Percentiles rank a stretch among this genome's conserved stretches.
Evolutionary conservation across 2,113 vertebrate species (phyloP).

Genomic region (Pelecanus crispus): DNA sequence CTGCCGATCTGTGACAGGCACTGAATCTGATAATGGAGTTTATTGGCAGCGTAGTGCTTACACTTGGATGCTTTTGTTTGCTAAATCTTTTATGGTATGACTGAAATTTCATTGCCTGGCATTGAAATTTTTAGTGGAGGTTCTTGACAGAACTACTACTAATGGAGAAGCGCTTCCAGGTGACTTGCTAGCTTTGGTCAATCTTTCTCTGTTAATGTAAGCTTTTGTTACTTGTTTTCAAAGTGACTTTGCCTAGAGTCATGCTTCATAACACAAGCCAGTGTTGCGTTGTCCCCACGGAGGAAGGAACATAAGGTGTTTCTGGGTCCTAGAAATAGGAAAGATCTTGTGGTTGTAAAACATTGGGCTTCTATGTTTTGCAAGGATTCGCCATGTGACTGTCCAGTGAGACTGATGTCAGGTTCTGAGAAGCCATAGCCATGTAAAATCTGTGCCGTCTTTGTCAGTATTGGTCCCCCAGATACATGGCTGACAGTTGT

Average conservation of each 20-base stretch:
- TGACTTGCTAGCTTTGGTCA: neutral
- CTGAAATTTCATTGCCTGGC: neutral
- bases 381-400: neutral
- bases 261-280: neutral
- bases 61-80: slow-evolving; percentile 1
- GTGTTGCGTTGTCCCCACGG: neutral
- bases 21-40: neutral
- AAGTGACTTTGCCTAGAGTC: neutral
- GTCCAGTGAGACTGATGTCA: neutral
- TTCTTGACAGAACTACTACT: neutral
- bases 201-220: neutral
- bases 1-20: neutral
- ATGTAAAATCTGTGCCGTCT: neutral
- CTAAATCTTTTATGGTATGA: neutral
- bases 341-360: neutral
- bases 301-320: neutral
- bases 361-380: neutral
- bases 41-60: neutral
- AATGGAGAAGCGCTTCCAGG: neutral
- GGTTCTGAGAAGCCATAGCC: neutral
- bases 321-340: neutral
- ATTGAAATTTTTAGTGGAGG: neutral
- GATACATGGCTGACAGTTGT: neutral
- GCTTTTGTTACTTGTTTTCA: neutral
- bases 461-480: neutral